Evolutionary conservation across 2,797 vertebrate genomes (phyloP), one percentile per base, ranked within the genome.

Genomic region (Lagocephalus sceleratus): DNA sequence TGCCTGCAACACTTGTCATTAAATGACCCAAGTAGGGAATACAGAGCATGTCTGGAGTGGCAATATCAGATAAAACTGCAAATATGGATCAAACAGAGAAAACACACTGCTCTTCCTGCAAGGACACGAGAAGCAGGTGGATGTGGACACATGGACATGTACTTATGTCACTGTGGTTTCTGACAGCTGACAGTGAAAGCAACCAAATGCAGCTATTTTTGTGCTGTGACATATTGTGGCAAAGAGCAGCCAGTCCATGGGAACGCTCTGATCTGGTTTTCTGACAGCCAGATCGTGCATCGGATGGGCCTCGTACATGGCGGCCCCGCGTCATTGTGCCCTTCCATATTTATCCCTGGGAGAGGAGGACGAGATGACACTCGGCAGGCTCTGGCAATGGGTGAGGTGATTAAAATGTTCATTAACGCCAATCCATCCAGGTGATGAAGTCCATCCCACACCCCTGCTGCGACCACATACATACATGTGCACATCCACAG

Each of bases 341-440:
- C 63, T 63, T 76, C 73, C 76, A 69, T 54, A 73, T 79, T 81
- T 69, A 70, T 82, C 77, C 52, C 23, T 2, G n/a, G 57, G n/a
- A 63, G 57, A 63, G 61, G 73, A 9, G 40, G 60, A 62, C 32
- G 32, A 21, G 55, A 63, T 41, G 66, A 68, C 59, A 45, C 72
- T 51, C 73, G 71, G 82, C 79, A 54, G 71, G 71, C 51, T 51
- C 65, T 75, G 79, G 81, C 77, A 47, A 42, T 50, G 49, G 3
- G 56, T 15, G 50, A 54, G 72, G 76, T 85, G 78, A 92, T 91
- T 90, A 91, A 90, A 92, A 90, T 87, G 81, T 90, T 91, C 78
- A 90, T 91, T 88, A 91, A 86, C 86, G 76, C 81, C 0, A 51
- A 66, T 68, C 63, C 5, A 60, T 78, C 75, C 78, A 87, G 84